Conservation (phyloP, 2,797 vertebrate species). For the Cichlasoma orientale region DNA sequence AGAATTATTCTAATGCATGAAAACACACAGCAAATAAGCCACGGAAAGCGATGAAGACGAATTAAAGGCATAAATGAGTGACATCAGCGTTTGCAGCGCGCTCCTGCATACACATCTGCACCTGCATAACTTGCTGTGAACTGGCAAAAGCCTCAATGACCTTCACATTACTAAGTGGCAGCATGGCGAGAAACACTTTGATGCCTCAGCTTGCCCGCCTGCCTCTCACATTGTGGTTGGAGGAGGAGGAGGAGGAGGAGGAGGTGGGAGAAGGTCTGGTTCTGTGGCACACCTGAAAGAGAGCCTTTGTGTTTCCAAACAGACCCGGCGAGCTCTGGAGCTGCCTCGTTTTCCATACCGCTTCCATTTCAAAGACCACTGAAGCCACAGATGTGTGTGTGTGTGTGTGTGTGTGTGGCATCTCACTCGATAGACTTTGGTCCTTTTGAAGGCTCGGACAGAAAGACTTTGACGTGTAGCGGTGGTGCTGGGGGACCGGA, state of each 20-base stretch:
- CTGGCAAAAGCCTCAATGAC: slow-evolving; percentile 22
- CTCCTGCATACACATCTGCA: background rate
- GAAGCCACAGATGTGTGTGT: slow-evolving; percentile 20
- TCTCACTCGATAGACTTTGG: slow-evolving; percentile 18
- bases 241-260: background rate
- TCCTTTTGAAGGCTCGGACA: slow-evolving; percentile 9
- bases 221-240: background rate
- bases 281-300: slow-evolving; percentile 55
- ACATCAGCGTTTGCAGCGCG: background rate
- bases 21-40: slow-evolving; percentile 14
- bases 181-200: slow-evolving; percentile 32
- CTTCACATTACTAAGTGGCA: slow-evolving; percentile 27
- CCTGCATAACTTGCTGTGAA: slow-evolving; percentile 6
- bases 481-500: background rate
- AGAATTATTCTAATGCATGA: slow-evolving; percentile 13
- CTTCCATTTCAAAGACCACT: slow-evolving; percentile 41
- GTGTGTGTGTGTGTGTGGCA: background rate
- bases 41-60: background rate
- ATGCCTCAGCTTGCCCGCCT: slow-evolving; percentile 5
- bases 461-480: slow-evolving; percentile 35
- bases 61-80: slow-evolving; percentile 2
- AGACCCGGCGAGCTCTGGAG: background rate
- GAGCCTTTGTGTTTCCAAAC: slow-evolving; percentile 42
- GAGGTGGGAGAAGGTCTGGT: background rate
- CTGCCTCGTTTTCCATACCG: slow-evolving; percentile 1